Conservation (phyloP, 1,140 invertebrate species). For the Eubasilissa regina region DNA sequence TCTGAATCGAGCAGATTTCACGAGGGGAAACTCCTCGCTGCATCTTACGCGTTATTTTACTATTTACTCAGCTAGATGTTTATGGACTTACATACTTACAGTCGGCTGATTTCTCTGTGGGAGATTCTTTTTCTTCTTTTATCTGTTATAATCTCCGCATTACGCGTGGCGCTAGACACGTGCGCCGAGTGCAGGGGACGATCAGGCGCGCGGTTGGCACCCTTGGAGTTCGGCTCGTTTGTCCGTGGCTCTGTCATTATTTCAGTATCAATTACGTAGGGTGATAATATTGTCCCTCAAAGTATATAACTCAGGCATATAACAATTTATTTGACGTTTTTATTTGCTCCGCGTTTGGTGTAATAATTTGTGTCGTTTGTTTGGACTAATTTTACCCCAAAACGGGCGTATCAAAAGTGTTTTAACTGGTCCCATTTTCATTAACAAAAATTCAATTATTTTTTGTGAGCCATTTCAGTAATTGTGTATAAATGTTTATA, state of each 20-base stretch:
- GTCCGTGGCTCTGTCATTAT: slow-evolving; percentile 34
- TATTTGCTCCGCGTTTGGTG: slow-evolving; percentile 24
- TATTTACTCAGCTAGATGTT: slow-evolving; percentile 28
- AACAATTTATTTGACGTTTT: slow-evolving; percentile 32
- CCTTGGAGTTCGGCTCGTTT: slow-evolving; percentile 19
- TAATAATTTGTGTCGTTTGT: slow-evolving; percentile 18
- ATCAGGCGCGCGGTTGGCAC: slow-evolving; percentile 20
- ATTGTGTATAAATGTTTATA: too few relatives aligned
- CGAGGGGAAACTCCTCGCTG: slow-evolving; percentile 11
- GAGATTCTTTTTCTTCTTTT: slow-evolving; percentile 11
- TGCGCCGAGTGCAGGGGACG: slow-evolving; percentile 9
- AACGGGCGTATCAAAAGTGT: background rate
- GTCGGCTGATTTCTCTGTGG: slow-evolving; percentile 15
- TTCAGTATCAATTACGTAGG: slow-evolving; percentile 30
- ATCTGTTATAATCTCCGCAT: slow-evolving; percentile 5
- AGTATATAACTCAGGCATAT: slow-evolving; percentile 9
- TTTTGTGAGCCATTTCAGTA: slow-evolving; percentile 9
- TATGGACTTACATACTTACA: slow-evolving; percentile 29
- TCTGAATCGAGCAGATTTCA: background rate
- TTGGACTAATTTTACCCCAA: background rate
- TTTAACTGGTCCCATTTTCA: slow-evolving; percentile 8
- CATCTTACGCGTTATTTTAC: slow-evolving; percentile 19
- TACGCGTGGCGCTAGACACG: slow-evolving; percentile 9
- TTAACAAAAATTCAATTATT: slow-evolving; percentile 4
- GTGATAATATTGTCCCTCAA: slow-evolving; percentile 18